These are phyloP conservation scores for Solenopsis invicta DNA, from an alignment of 1,140 invertebrate species.

Conservation along the genomic window DNA sequence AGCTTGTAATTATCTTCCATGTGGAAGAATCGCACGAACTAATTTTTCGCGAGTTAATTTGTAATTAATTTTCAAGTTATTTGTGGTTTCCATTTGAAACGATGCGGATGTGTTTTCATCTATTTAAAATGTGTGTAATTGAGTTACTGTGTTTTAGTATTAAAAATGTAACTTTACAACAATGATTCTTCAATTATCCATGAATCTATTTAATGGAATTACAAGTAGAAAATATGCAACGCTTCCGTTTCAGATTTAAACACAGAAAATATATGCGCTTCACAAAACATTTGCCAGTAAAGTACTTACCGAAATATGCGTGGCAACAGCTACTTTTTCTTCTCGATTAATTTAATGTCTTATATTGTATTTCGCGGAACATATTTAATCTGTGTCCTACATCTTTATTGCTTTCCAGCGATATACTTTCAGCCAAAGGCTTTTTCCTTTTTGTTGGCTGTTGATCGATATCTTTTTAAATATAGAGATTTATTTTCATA, in stretches of 20 bases:
- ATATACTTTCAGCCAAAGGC: conserved; percentile 26
- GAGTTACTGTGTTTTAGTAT: neutral
- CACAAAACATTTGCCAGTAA: neutral
- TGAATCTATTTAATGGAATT: neutral
- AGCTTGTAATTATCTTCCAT: conserved; percentile 4
- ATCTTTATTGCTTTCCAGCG: conserved; percentile 52
- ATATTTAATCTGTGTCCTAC: conserved; percentile 54
- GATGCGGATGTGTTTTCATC: neutral
- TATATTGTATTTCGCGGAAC: conserved; percentile 45
- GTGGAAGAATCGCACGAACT: neutral
- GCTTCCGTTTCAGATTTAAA: neutral
- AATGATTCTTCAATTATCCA: neutral
- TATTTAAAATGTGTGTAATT: neutral
- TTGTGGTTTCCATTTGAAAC: neutral
- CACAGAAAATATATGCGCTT: neutral
- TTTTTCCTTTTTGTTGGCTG: conserved; percentile 23
- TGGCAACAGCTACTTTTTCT: neutral
- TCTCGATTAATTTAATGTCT: conserved; percentile 33
- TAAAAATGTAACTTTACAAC: neutral
- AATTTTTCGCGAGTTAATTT: conserved; percentile 12
- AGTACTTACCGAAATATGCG: neutral
- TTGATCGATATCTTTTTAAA: conserved; percentile 11
- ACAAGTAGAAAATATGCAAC: neutral
- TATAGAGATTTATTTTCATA: conserved; percentile 36
- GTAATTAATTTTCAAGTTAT: neutral